Conservation (phyloP, 2,888 invertebrate species). For the Callimorpha dominula region DNA sequence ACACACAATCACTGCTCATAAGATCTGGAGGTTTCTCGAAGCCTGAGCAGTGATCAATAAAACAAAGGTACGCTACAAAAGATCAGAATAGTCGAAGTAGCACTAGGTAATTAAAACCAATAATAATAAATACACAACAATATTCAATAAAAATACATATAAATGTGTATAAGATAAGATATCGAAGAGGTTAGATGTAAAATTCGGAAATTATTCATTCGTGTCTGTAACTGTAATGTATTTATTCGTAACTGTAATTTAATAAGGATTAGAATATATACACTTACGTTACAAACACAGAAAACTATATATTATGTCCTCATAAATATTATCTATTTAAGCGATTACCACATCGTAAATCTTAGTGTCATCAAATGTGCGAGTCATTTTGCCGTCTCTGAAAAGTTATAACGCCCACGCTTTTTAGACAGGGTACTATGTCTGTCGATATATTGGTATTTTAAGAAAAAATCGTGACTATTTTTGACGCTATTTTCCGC, state of each 20-base stretch:
- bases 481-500: slow-evolving; percentile 9
- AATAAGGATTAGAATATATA: slow-evolving; percentile 2
- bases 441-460: background rate
- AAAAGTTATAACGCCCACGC: background rate
- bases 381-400: slow-evolving; percentile 1
- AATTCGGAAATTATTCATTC: too few species aligned
- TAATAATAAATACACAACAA: too few species aligned
- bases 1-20: too few species aligned
- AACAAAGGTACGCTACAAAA: too few species aligned
- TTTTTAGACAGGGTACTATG: background rate
- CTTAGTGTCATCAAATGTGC: slow-evolving; percentile 1
- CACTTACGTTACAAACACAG: background rate
- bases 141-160: too few species aligned
- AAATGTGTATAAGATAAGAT: too few species aligned
- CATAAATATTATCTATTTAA: slow-evolving; percentile 6
- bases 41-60: too few species aligned
- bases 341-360: slow-evolving; percentile 12
- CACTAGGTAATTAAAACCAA: too few species aligned
- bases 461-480: background rate
- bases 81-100: too few species aligned
- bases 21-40: too few species aligned
- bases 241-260: background rate
- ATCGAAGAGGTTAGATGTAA: too few species aligned
- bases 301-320: background rate
- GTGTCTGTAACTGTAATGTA: too few species aligned